Evolutionary conservation across 2,888 invertebrate species (phyloP), one percentile per base, ranked within the genome.

Genomic region (Gandaritis pyraliata): DNA sequence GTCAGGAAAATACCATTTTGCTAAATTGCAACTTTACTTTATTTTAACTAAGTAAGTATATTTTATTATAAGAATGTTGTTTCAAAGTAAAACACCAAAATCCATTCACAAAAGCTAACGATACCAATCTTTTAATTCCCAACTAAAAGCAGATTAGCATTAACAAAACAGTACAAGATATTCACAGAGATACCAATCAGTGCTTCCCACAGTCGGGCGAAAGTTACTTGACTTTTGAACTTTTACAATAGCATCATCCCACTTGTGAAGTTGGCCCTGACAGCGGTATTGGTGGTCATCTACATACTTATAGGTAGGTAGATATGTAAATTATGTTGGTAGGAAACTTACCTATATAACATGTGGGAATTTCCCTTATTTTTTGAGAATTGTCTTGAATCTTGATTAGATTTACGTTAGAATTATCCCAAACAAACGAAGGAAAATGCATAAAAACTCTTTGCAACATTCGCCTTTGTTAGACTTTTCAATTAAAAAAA

Each of bases 221-320:
- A 70, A 71, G 66, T 64, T 49, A 52, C 65, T 56, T 72, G 74
- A 72, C 72, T 64, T 73, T 71, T 74, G 74, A 74, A 73, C 74
- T 53, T 48, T 8, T 49, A 45, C 46, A 45, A 59, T 7, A 59
- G 43, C 52, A 51, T 46, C 39, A 39, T 41, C 12, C 53, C 58
- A 54, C 59, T 59, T 49, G 59, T 43, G 11, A 33, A 11, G n/a
- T 16, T 1, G 18, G 12, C 13, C n/a, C 41, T 61, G 61, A 56
- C 61, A 61, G 61, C 43, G n/a, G n/a, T 43, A 13, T 29, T 52
- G 61, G 57, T 57, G 56, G 54, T n/a, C n/a, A n/a, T n/a, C n/a
- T n/a, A n/a, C n/a, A n/a, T n/a, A n/a, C n/a, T n/a, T n/a, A n/a
- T n/a, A n/a, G n/a, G n/a, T n/a, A n/a, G n/a, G n/a, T n/a, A n/a